Base-by-base conservation (phyloP, 2,888 invertebrate genomes). In the Fabriciana adippe region DNA sequence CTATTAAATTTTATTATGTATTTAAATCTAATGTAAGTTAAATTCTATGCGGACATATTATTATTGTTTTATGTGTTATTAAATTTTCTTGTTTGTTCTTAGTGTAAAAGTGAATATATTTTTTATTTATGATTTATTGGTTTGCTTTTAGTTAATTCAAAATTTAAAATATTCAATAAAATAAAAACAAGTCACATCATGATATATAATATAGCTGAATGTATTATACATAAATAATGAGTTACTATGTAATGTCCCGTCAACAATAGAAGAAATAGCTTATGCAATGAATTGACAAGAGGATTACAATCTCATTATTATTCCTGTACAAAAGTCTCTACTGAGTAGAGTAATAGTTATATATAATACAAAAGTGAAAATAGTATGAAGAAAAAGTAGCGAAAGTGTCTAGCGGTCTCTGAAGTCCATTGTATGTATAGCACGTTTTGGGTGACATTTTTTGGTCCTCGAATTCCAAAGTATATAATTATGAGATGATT, bases 361-460 rank as follows among this genome's bases (percentile, higher is more conserved):
- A 73, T 76, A 83, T 83, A 76, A 83, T 83, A 76, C 79, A 90
- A 90, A 90, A 90, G 90, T 91, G 91, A 90, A 91, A 92, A 87
- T 88, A 79, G 79, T 81, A 79, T 82, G 82, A 81, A 87, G 85
- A 85, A 89, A 87, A 84, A 83, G 85, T 75, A 90, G 92, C 86
- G 92, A 92, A 92, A 92, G 92, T 92, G 82, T 72, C 81, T 72
- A 79, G 78, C 73, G 81, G 83, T 82, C 85, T 82, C 87, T 79
- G 72, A 78, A 75, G 83, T 79, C 81, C 77, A 88, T 89, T 89
- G 86, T 88, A 90, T 89, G 86, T 78, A 74, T 73, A 78, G 79
- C 91, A 89, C 91, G 90, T 89, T 84, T 81, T 76, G 76, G 79
- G 79, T 77, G 82, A 82, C 84, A 66, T 63, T 63, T 41, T 64